These are phyloP conservation scores for Conus ventricosus DNA, from an alignment of 1,140 invertebrate species.

Conservation along the genomic window DNA sequence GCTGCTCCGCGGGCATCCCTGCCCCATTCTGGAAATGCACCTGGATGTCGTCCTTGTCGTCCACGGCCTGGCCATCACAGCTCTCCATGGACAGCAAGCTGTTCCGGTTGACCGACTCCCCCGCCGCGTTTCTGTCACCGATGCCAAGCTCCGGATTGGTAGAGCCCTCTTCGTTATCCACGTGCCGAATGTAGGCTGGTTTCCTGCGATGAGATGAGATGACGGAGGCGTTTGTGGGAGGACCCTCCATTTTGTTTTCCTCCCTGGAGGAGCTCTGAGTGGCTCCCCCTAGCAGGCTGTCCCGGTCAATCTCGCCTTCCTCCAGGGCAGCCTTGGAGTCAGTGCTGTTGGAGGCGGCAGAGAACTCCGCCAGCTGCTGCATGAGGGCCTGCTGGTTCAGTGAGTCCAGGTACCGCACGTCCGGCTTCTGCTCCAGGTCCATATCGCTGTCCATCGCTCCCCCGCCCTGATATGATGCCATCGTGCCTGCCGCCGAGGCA, in stretches of 20 bases:
- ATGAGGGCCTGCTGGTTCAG: constrained; percentile 30
- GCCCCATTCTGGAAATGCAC: background rate
- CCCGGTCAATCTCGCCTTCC: constrained; percentile 6
- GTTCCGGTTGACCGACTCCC: background rate
- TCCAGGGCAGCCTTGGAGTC: background rate
- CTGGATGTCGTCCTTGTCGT: background rate
- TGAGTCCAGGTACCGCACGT: constrained; percentile 11
- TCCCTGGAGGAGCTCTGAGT: background rate
- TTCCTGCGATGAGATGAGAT: constrained; percentile 33
- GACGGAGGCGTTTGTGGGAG: background rate
- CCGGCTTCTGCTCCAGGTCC: background rate
- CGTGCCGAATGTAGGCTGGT: constrained; percentile 29
- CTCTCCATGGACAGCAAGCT: background rate
- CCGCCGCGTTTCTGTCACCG: background rate
- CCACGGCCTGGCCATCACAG: background rate
- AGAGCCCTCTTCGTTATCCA: constrained; percentile 24
- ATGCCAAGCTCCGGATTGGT: background rate
- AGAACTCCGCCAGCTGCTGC: constrained; percentile 31
- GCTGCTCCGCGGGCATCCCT: background rate
- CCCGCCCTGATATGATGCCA: background rate
- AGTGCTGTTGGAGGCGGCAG: background rate
- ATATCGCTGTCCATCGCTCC: background rate
- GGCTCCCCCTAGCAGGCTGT: background rate
- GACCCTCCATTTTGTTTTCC: background rate
- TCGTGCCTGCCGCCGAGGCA: background rate